These are phyloP conservation scores for Galerucella pusilla DNA, from an alignment of 2,888 invertebrate genomes.

Conservation along the genomic window DNA sequence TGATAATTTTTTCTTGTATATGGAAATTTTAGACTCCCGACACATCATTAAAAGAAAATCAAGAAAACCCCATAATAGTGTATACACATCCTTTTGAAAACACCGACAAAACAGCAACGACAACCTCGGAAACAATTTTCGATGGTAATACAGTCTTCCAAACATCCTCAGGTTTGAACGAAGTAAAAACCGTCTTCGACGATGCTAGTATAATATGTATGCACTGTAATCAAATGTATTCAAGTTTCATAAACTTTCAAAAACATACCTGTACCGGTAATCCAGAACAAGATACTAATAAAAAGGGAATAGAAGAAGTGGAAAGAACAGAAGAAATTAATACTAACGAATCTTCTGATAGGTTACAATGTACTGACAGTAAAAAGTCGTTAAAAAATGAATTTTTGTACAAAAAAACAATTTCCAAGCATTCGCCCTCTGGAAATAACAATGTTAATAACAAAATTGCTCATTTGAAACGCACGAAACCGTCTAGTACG, in stretches of 20 bases:
- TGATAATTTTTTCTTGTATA: too few relatives aligned
- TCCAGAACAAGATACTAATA: neutral
- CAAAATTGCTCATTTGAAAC: constrained; percentile 34
- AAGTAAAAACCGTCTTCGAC: constrained; percentile 38
- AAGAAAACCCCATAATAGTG: neutral
- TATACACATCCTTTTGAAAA: neutral
- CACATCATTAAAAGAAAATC: neutral
- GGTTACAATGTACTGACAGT: neutral
- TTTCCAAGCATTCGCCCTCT: constrained; percentile 16
- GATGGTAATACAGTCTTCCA: constrained; percentile 16
- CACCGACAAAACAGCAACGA: neutral
- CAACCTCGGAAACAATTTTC: constrained; percentile 16
- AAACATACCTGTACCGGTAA: constrained; percentile 41
- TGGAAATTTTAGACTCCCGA: constrained; percentile 25
- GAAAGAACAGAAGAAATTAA: constrained; percentile 1
- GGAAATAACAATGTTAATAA: constrained; percentile 20
- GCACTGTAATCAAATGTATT: constrained; percentile 46
- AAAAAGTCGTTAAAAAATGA: constrained; percentile 1
- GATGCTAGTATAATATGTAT: constrained; percentile 48
- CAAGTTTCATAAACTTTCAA: constrained; percentile 40
- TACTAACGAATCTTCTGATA: neutral
- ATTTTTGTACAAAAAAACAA: neutral
- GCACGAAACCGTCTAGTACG: constrained; percentile 29
- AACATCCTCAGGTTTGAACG: constrained; percentile 22
- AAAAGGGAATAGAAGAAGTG: constrained; percentile 1